Evolutionary conservation across 92 coral and sea anemone species (phyloP).

Genomic region (Epizoanthus illoricatus): DNA sequence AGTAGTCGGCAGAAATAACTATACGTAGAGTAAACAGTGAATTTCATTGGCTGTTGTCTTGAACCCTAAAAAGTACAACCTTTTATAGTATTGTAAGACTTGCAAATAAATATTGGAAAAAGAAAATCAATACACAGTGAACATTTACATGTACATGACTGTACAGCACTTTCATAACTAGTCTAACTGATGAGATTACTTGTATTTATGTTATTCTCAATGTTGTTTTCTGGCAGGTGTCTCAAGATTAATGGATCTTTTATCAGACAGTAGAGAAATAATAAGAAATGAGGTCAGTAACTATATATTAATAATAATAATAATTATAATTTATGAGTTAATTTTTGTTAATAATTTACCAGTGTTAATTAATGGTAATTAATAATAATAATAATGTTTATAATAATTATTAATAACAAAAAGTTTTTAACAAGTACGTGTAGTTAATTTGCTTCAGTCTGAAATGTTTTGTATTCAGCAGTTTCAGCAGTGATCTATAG

Average conservation of each 20-base stretch:
- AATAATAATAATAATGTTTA: neutral
- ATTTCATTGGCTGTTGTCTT: no score
- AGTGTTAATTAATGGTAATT: neutral
- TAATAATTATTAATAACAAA: neutral
- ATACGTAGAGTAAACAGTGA: no score
- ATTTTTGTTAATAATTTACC: neutral
- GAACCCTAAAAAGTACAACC: neutral
- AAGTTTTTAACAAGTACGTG: neutral
- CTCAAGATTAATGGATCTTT: conserved; percentile 92
- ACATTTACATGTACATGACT: no score
- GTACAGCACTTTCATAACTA: no score
- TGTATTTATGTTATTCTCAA: neutral
- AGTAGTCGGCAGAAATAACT: no score
- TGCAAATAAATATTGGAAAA: no score
- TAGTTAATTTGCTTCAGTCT: neutral
- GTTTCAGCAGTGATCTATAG: no score
- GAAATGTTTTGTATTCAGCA: no score
- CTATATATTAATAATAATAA: neutral
- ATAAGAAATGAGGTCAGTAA: conserved; percentile 92
- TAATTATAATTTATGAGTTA: no score
- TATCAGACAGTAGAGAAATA: conserved; percentile 95
- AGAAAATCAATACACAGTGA: no score
- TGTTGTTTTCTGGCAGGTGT: conserved; percentile 60
- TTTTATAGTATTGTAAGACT: neutral
- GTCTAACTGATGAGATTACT: no score